A percentile compares a stretch with the other conserved stretches of the same genome.
Conservation (phyloP, 2,888 invertebrate species). For the Scaptomyza tumidula region DNA sequence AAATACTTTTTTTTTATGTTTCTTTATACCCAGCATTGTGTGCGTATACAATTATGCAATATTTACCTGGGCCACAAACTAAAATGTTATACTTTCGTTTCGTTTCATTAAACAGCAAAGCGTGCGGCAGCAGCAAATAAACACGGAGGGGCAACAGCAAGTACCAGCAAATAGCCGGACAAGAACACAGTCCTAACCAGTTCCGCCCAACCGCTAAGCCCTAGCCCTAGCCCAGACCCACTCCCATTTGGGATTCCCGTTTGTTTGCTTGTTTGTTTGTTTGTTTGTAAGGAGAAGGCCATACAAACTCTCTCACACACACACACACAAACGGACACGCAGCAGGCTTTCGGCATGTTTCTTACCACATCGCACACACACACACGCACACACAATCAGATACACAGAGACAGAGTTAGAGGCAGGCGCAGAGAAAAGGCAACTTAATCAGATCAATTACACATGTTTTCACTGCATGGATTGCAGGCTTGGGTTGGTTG, state of each 20-base stretch:
- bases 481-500: slow-evolving; percentile 41
- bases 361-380: slow-evolving; percentile 35
- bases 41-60: slow-evolving; percentile 49
- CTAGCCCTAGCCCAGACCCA: not conserved
- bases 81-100: slow-evolving; percentile 72
- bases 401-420: slow-evolving; percentile 16
- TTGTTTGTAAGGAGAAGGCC: slow-evolving; percentile 51
- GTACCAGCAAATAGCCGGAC: slow-evolving; percentile 63
- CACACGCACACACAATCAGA: slow-evolving; percentile 23
- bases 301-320: slow-evolving; percentile 7
- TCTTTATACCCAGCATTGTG: not conserved
- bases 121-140: slow-evolving; percentile 60
- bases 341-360: slow-evolving; percentile 54
- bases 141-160: slow-evolving; percentile 35
- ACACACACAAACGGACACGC: slow-evolving; percentile 19
- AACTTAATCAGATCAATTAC: slow-evolving; percentile 80
- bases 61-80: slow-evolving; percentile 69
- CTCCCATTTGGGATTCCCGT: slow-evolving; percentile 17
- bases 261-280: slow-evolving; percentile 26
- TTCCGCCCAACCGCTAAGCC: not conserved
- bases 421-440: slow-evolving; percentile 48
- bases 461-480: slow-evolving; percentile 73
- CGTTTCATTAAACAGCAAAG: slow-evolving; percentile 71
- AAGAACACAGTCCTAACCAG: slow-evolving; percentile 16
- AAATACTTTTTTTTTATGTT: too few relatives aligned